Evolutionary conservation across 2,888 invertebrate genomes (phyloP).

Genomic region (Merodon equestris): DNA sequence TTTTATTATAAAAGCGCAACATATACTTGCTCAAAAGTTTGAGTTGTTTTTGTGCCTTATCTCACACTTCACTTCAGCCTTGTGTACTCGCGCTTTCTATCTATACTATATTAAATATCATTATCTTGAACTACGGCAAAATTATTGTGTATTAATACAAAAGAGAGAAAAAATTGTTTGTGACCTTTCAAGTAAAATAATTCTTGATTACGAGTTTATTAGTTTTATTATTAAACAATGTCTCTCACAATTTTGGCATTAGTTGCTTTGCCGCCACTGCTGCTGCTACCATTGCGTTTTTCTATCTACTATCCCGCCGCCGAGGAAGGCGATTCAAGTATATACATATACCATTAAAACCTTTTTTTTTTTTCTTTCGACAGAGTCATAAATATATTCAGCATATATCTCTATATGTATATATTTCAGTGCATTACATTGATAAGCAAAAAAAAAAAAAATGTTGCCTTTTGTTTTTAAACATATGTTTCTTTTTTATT

Average conservation of each 20-base stretch:
- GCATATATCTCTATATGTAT: neutral
- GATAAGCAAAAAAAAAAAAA: conserved; percentile 44
- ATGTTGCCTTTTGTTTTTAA: conserved; percentile 68
- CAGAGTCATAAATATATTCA: too few relatives aligned
- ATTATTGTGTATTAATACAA: conserved; percentile 49
- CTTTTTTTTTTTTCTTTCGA: too few relatives aligned
- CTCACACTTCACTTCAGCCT: conserved; percentile 45
- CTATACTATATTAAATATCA: conserved; percentile 38
- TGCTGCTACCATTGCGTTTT: conserved; percentile 40
- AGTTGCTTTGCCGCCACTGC: conserved; percentile 31
- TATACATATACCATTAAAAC: neutral
- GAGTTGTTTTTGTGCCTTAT: conserved; percentile 61
- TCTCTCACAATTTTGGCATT: conserved; percentile 37
- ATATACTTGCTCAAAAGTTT: conserved; percentile 32
- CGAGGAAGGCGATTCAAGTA: too few relatives aligned
- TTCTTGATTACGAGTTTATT: conserved; percentile 57
- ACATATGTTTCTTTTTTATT: conserved; percentile 66
- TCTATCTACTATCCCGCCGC: conserved; percentile 13
- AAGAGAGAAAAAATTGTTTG: conserved; percentile 35
- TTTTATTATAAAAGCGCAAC: conserved; percentile 3
- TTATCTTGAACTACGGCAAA: conserved; percentile 44
- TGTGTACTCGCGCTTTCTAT: conserved; percentile 55
- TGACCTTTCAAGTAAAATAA: conserved; percentile 60
- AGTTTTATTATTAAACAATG: conserved; percentile 49
- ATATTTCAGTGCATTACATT: conserved; percentile 61